Base-by-base conservation (phyloP, 2,888 invertebrate species). In the Aporophyla nigra region DNA sequence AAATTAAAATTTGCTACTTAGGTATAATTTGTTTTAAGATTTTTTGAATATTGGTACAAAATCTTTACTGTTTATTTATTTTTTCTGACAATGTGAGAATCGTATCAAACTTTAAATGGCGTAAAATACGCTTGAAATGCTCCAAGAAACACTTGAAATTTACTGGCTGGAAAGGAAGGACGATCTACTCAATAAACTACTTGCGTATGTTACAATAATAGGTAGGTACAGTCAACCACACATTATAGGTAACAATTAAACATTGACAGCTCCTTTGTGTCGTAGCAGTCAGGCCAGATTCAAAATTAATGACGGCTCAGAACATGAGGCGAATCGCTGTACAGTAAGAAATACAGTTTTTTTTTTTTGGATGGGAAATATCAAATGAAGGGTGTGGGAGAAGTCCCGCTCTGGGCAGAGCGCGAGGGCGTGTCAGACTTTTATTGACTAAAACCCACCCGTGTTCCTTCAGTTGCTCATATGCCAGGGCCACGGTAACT, bases 81-180 rank as follows among this genome's bases (percentile, higher is more conserved):
- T 54, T 54, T 49, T 27, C 33, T 43, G 49, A 43, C 24, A 63
- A 43, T 59, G 53, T 75, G 58, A 75, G 56, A 53, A 61, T 72
- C 24, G 68, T 72, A 72, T 82, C 40, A 67, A 78, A 83, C 73
- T 78, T 58, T 49, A 40, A 72, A 70, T 51, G 27, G 46, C 24
- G 14, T 62, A 54, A 58, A 58, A 63, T 40, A 14, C 62, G 56
- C 62, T 72, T 74, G 66, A 76, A 70, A 80, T 67, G 72, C 7
- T 69, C 4, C 74, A 82, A 74, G 70, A 72, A 73, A 40, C 10
- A 24, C 27, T 33, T 59, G 0, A 14, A 49, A 19, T 43, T 24
- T 49, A 66, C 40, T 59, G 7, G 7, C 5, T 16, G 21, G 12
- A 1, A 43, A 27, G 27, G 3, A 19, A 53, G 53, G 43, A 10